Conservation (phyloP, 2,888 invertebrate species). For the Oxystoma pomonae region DNA sequence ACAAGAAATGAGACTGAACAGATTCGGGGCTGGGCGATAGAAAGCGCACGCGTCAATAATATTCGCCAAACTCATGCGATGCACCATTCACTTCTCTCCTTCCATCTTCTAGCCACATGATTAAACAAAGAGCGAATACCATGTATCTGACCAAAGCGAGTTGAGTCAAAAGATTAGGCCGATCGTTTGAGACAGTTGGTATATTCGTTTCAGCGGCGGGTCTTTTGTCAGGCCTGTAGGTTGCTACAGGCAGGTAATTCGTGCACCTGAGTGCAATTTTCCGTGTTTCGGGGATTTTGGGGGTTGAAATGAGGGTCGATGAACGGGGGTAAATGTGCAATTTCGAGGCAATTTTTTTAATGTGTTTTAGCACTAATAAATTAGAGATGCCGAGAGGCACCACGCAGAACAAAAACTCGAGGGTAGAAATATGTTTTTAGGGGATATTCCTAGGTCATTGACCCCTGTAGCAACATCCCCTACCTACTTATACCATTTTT, state of each 20-base stretch:
- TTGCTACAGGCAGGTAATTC: neutral
- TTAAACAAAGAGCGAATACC: too few relatives aligned
- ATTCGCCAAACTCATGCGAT: neutral
- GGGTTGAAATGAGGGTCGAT: neutral
- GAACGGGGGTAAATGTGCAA: neutral
- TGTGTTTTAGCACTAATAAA: too few relatives aligned
- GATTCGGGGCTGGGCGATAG: constrained; percentile 35
- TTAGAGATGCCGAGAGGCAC: too few relatives aligned
- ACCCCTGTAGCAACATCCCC: too few relatives aligned
- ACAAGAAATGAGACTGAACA: constrained; percentile 31
- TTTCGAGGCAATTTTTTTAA: too few relatives aligned
- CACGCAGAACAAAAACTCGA: too few relatives aligned
- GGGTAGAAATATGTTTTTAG: too few relatives aligned
- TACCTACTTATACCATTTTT: too few relatives aligned
- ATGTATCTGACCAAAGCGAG: too few relatives aligned
- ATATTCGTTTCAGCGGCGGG: neutral
- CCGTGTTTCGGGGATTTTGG: neutral
- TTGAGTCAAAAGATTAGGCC: too few relatives aligned
- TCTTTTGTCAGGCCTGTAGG: neutral
- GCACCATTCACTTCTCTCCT: neutral
- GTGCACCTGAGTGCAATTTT: neutral
- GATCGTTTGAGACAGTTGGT: neutral
- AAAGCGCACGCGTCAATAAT: constrained; percentile 26
- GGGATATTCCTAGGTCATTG: too few relatives aligned
- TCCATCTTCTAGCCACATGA: too few relatives aligned